phyloP scores from a whole-genome alignment of 2,888 invertebrate species.

The Cantharis rufa region DNA sequence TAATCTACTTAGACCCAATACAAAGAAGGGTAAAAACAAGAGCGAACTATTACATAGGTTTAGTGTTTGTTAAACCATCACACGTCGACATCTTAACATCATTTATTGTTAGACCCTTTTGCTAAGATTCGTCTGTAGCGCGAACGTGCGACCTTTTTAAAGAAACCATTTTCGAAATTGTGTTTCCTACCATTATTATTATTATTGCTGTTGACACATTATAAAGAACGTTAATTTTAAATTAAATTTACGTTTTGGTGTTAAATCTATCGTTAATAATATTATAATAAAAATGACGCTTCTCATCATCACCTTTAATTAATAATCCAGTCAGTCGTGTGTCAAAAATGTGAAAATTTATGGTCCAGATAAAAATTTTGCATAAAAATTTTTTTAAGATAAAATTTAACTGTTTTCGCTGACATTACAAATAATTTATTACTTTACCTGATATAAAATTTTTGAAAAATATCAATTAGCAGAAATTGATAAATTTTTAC shows the following conservation, averaged over 20 bases:
- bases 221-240: neutral
- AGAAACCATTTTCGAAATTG: neutral
- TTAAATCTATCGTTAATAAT: neutral
- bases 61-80: slow-evolving; percentile 44
- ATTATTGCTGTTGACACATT: neutral
- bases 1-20: slow-evolving; percentile 1
- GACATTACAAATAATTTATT: neutral
- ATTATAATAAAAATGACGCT: neutral
- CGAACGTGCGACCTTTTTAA: slow-evolving; percentile 37
- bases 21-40: neutral
- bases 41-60: slow-evolving; percentile 1
- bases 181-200: neutral
- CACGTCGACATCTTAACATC: slow-evolving; percentile 46
- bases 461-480: neutral
- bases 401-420: neutral
- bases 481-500: neutral
- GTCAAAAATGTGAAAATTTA: slow-evolving; percentile 30
- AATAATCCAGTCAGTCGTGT: slow-evolving; percentile 28
- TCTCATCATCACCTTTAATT: slow-evolving; percentile 31
- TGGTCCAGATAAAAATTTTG: slow-evolving; percentile 13
- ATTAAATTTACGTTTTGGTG: neutral
- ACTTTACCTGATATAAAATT: neutral
- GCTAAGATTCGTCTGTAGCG: slow-evolving; percentile 41
- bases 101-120: slow-evolving; percentile 45
- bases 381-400: slow-evolving; percentile 8